phyloP scores from a whole-genome alignment of 2,888 invertebrate species.

The Elysia crispata region DNA sequence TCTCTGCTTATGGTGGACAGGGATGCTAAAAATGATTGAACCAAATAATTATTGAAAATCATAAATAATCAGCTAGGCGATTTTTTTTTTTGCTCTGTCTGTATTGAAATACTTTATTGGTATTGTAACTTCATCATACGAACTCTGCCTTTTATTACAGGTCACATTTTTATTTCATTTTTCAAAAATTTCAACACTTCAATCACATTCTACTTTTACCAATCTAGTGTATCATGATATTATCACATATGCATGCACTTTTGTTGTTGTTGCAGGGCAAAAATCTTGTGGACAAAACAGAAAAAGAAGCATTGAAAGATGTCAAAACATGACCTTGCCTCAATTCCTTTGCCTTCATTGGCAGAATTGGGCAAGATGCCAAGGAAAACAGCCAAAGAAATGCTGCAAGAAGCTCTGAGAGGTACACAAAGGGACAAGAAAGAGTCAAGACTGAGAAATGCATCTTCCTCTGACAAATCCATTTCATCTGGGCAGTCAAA shows the following conservation, averaged over 20 bases:
- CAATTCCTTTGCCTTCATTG: slow-evolving; percentile 31
- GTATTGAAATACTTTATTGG: too few relatives aligned
- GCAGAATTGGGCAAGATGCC: neutral
- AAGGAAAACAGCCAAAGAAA: slow-evolving; percentile 38
- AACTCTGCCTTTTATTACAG: too few relatives aligned
- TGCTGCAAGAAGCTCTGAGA: slow-evolving; percentile 36
- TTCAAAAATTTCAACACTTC: too few relatives aligned
- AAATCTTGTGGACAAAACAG: neutral
- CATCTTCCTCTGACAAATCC: neutral
- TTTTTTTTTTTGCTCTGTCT: too few relatives aligned
- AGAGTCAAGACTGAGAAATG: neutral
- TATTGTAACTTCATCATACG: too few relatives aligned
- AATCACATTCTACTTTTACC: too few relatives aligned
- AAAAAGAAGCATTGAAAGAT: neutral
- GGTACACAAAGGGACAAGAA: neutral
- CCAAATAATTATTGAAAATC: too few relatives aligned
- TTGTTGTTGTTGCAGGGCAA: neutral
- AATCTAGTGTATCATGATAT: neutral
- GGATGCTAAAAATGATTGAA: too few relatives aligned
- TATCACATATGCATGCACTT: neutral
- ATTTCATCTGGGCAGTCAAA: neutral
- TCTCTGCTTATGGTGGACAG: too few relatives aligned
- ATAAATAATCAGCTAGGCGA: too few relatives aligned
- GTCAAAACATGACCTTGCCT: slow-evolving; percentile 16
- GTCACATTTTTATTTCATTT: too few relatives aligned